phyloP scores from a whole-genome alignment of 2,888 invertebrate genomes.

The Diachrysia chrysitis region DNA sequence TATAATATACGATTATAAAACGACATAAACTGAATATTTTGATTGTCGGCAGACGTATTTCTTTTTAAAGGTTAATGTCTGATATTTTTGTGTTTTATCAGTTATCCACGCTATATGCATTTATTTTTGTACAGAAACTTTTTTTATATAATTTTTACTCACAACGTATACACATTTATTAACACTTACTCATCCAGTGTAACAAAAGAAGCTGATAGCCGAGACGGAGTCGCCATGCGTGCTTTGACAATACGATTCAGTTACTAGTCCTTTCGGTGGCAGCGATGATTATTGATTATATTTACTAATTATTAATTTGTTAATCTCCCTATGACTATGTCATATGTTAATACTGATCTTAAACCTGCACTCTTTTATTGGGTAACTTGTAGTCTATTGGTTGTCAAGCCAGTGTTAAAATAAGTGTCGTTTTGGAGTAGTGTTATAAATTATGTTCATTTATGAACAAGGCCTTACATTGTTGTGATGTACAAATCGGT shows the following conservation, averaged over 20 bases:
- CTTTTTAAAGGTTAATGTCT: slow-evolving; percentile 82
- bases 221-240: slow-evolving; percentile 81
- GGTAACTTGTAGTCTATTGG: neutral
- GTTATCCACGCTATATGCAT: slow-evolving; percentile 1
- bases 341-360: slow-evolving; percentile 9
- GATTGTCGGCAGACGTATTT: slow-evolving; percentile 80
- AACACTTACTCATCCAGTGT: slow-evolving; percentile 10
- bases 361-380: no score
- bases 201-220: slow-evolving; percentile 51
- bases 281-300: slow-evolving; percentile 19
- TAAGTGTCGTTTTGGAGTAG: neutral
- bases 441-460: neutral
- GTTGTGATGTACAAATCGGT: no score
- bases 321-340: neutral
- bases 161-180: slow-evolving; percentile 12
- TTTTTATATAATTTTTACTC: slow-evolving; percentile 31
- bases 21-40: slow-evolving; percentile 66
- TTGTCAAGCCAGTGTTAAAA: neutral
- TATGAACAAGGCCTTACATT: no score
- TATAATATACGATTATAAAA: slow-evolving; percentile 20
- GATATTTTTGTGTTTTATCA: slow-evolving; percentile 42
- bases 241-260: slow-evolving; percentile 72
- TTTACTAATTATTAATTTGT: slow-evolving; percentile 29
- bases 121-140: slow-evolving; percentile 14
- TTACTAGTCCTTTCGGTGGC: slow-evolving; percentile 20